Evolutionary conservation across 2,113 vertebrate species (phyloP).

Genomic region (Epinephelus cyanopodus): DNA sequence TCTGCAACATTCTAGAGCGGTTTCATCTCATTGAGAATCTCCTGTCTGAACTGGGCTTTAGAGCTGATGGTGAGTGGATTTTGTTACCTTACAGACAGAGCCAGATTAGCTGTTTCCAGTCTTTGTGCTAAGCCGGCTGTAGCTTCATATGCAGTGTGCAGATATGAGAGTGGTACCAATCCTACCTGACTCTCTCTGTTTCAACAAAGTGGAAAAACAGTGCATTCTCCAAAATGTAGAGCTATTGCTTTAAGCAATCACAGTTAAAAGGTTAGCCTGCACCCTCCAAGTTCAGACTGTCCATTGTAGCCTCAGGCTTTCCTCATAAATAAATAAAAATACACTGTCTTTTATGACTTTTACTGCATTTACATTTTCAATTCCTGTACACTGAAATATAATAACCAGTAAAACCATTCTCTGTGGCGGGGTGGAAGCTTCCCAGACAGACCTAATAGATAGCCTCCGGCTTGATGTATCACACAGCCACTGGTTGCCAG

Average conservation of each 20-base stretch:
- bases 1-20: too few species aligned
- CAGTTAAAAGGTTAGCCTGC: not conserved
- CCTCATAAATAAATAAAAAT: not conserved
- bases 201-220: not conserved
- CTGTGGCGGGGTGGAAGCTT: slow-evolving; percentile 7
- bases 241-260: not conserved
- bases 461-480: slow-evolving; percentile 27
- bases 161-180: too few species aligned
- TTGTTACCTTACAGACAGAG: too few species aligned
- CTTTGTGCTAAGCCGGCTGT: too few species aligned
- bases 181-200: not conserved
- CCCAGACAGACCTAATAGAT: slow-evolving; percentile 25
- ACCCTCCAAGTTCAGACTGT: not conserved
- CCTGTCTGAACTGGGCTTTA: too few species aligned
- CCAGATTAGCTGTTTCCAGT: too few species aligned
- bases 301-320: not conserved
- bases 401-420: slow-evolving; percentile 36
- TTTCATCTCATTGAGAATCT: too few species aligned
- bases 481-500: not conserved
- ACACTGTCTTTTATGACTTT: not conserved
- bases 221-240: not conserved
- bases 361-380: not conserved
- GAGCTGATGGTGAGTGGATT: too few species aligned
- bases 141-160: too few species aligned
- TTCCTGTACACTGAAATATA: slow-evolving; percentile 1